A percentile compares a stretch with the other conserved stretches of the same genome.
Conservation (phyloP, 2,888 invertebrate genomes). For the Drosophila meridiana region DNA sequence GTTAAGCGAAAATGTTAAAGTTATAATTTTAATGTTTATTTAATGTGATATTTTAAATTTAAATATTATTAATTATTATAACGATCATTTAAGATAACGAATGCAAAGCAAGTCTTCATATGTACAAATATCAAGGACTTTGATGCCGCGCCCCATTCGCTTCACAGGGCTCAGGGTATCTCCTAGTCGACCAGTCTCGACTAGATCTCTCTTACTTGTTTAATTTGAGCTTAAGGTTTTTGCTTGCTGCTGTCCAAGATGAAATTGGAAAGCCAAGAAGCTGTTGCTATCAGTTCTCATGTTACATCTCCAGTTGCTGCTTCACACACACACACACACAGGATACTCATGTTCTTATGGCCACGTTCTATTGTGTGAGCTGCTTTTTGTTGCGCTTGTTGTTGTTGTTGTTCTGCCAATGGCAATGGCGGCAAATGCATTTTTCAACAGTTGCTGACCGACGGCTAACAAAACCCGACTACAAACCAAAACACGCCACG, state of each 20-base stretch:
- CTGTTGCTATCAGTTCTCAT: constrained; percentile 13
- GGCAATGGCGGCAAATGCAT: constrained; percentile 30
- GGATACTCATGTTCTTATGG: constrained; percentile 21
- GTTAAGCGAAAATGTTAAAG: too few species aligned
- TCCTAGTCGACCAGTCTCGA: too few species aligned
- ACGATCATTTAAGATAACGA: too few species aligned
- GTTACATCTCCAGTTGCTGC: background rate
- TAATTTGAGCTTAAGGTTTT: constrained; percentile 41
- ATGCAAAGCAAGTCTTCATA: too few species aligned
- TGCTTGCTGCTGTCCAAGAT: constrained; percentile 7
- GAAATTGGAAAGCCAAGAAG: constrained; percentile 30
- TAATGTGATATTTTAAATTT: too few species aligned
- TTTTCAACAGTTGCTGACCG: constrained; percentile 35
- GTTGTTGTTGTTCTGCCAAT: constrained; percentile 3
- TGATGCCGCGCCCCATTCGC: too few species aligned
- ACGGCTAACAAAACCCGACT: constrained; percentile 8
- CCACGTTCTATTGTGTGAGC: constrained; percentile 20
- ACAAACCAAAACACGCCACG: constrained; percentile 20
- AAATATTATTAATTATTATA: too few species aligned
- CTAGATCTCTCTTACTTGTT: too few species aligned
- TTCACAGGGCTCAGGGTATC: too few species aligned
- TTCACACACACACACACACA: background rate
- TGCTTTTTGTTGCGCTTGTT: constrained; percentile 3
- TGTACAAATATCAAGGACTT: too few species aligned
- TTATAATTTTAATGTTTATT: too few species aligned